Evolutionary conservation across 2,888 invertebrate species (phyloP), one percentile per base, ranked within the genome.

Genomic region (Emmelina monodactyla): DNA sequence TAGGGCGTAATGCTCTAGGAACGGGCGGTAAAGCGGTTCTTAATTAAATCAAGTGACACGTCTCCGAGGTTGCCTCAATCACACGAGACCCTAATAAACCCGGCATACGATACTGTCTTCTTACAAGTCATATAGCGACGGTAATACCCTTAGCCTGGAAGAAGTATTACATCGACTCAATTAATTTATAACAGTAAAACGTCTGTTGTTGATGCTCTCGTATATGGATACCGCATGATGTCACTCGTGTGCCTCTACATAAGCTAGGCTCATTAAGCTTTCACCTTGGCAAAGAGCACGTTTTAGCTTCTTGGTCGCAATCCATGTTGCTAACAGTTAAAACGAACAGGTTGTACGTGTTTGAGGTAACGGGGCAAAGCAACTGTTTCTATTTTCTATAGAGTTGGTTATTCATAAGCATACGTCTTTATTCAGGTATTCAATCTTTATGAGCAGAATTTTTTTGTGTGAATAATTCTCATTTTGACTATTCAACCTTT

Each of bases 11-110:
- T 66, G 63, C 59, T 59, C 63, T 53, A 65, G 67, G 58, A 65
- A 66, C 62, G 68, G 64, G 73, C 69, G 72, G 69, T 72, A 78
- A 75, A 78, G 66, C 76, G 67, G 62, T 62, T 68, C 72, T 78
- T 79, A 79, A 79, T 79, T 79, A 78, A 79, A 79, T 78, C 76
- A 76, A 78, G 78, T 71, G 76, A 78, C 73, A 65, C 62, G 76
- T 72, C 72, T 72, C 69, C 64, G 55, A 65, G 62, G 69, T 62
- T 66, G 69, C 73, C 69, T 76, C 75, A 78, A 78, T 78, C 76
- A 76, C 73, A 68, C 67, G 28, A 16, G 66, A 71, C 75, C 75
- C 67, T 68, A 75, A 75, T 76, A 76, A 75, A 75, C 62, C 59
- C 58, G 54, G 58, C 62, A 53, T 61, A 65, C 57, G 58, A 56